Base-by-base conservation (phyloP, 2,888 invertebrate species). In the Hesperia comma region DNA sequence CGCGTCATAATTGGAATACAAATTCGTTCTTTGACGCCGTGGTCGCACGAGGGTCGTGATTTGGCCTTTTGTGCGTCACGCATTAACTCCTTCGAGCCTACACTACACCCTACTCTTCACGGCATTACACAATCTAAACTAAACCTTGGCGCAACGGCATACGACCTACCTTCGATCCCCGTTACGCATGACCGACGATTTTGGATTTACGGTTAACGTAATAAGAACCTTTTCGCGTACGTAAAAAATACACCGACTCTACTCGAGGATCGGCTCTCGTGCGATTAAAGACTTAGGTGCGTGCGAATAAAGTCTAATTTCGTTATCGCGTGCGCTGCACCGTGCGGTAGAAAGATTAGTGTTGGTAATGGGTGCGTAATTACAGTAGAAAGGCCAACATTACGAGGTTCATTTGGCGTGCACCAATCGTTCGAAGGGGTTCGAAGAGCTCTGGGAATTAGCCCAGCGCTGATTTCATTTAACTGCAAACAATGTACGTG, bases 51-150 rank as follows among this genome's bases (percentile, higher is more conserved):
- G 87, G 86, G 86, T 87, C 87, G 90, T 92, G 92, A 92, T 92
- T 92, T 92, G 86, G 90, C 84, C 91, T 90, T 92, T 92, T 92
- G 92, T 92, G 90, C 85, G 84, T 80, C 90, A 90, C 91, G 90
- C 90, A 90, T 91, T 90, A 91, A 90, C 90, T 92, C 90, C 91
- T 91, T 90, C 87, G 84, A 83, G 83, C 85, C 86, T 82, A 84
- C 74, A 82, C 84, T 79, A 83, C 82, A 85, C 84, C 85, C 81
- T 81, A 80, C 77, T 77, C 77, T 68, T 68, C 70, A 58, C 64
- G 61, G 17, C 51, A n/a, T 43, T n/a, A 10, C 62, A 56, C 72
- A 70, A 61, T 49, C 77, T 19, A 85, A 84, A 81, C 62, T 68
- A 75, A 70, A 80, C 88, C 80, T 72, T 85, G 81, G 70, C 62